These are phyloP conservation scores for Dendroctonus ponderosae DNA, from an alignment of 1,140 invertebrate genomes.

Conservation along the genomic window DNA sequence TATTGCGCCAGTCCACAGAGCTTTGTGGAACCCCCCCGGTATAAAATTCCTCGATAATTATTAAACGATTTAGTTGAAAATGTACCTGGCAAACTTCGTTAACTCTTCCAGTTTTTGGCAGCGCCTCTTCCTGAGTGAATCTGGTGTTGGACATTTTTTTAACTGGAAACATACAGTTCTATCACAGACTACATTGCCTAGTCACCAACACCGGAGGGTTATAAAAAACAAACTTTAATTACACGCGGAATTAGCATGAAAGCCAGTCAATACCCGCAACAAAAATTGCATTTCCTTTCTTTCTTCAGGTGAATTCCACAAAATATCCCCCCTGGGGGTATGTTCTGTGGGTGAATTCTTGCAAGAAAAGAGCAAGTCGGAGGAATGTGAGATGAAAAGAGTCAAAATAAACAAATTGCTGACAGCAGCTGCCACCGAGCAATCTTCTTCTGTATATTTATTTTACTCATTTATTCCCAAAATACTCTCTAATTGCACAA, in stretches of 20 bases:
- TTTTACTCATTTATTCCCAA: no score
- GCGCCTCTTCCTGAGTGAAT: constrained; percentile 33
- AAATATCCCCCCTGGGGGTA: no score
- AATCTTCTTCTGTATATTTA: no score
- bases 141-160: constrained; percentile 40
- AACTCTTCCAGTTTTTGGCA: constrained; percentile 45
- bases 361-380: constrained; percentile 5
- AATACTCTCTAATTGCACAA: no score
- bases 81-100: constrained; percentile 58
- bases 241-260: constrained; percentile 2
- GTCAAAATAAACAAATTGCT: constrained; percentile 20
- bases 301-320: constrained; percentile 15
- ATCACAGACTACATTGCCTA: neutral
- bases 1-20: neutral
- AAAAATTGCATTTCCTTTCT: constrained; percentile 32
- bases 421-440: neutral
- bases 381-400: constrained; percentile 6
- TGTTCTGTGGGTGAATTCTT: constrained; percentile 20
- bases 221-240: constrained; percentile 13
- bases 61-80: neutral
- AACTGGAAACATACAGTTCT: neutral
- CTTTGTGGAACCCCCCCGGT: neutral
- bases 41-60: no score
- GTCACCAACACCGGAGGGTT: neutral
- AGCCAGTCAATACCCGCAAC: constrained; percentile 1